These are phyloP conservation scores for Yasuhikotakia modesta DNA, from an alignment of 2,797 vertebrate species.

Conservation along the genomic window DNA sequence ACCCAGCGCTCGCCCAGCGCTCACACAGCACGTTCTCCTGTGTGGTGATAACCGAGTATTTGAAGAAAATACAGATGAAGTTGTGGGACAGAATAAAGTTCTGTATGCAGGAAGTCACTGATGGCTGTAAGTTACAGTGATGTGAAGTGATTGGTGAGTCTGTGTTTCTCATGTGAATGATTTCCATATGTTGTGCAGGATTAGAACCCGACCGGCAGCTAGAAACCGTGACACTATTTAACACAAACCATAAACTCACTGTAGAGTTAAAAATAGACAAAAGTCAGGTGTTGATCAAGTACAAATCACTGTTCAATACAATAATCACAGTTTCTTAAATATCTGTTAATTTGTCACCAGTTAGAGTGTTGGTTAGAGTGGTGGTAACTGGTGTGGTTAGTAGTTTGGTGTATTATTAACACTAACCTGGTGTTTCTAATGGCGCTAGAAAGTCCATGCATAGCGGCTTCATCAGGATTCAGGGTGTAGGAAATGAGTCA, in stretches of 20 bases:
- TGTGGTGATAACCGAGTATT: not conserved
- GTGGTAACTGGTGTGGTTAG: too few relatives aligned
- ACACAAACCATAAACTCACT: too few relatives aligned
- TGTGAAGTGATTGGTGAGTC: not conserved
- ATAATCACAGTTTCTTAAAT: too few relatives aligned
- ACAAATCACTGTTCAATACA: too few relatives aligned
- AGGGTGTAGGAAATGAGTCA: conserved; percentile 7
- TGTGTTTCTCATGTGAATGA: not conserved
- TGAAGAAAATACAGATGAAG: not conserved
- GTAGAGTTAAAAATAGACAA: too few relatives aligned
- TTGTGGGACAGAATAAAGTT: not conserved
- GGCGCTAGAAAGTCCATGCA: not conserved
- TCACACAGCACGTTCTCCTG: conserved; percentile 14
- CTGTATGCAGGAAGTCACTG: not conserved
- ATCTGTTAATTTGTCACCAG: too few relatives aligned
- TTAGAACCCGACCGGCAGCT: too few relatives aligned
- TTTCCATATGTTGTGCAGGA: not conserved
- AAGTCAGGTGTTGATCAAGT: too few relatives aligned
- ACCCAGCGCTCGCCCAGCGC: too few relatives aligned
- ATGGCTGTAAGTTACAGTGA: not conserved
- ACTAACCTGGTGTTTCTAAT: not conserved
- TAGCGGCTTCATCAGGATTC: conserved; percentile 5
- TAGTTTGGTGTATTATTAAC: too few relatives aligned
- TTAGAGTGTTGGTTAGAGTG: too few relatives aligned
- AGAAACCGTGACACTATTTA: not conserved